A percentile compares a stretch with the other conserved stretches of the same genome.
Conservation (phyloP, 2,113 vertebrate species). For the Tricholaema leucomelas region DNA sequence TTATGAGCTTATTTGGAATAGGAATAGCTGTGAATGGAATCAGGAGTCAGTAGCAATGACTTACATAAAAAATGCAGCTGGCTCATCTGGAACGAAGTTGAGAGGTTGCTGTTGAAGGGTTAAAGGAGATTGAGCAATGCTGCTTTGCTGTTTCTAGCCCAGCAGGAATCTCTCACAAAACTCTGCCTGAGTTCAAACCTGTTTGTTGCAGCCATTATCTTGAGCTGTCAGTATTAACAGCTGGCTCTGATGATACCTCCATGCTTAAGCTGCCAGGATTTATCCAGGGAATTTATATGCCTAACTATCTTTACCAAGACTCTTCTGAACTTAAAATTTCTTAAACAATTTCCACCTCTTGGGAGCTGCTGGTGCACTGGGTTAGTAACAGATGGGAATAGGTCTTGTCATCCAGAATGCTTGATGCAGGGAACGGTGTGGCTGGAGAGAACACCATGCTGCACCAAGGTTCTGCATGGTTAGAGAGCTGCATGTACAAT, state of each 20-base stretch:
- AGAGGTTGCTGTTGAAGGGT: background rate
- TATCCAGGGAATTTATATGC: background rate
- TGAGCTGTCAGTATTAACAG: conserved; percentile 12
- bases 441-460: accelerated
- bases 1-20: background rate
- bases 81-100: background rate
- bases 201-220: conserved; percentile 1
- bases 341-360: background rate
- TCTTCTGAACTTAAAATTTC: background rate
- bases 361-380: background rate
- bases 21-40: accelerated
- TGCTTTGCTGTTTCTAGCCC: background rate
- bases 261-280: background rate
- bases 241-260: background rate
- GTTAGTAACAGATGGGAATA: background rate
- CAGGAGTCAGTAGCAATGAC: background rate
- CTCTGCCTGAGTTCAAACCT: background rate
- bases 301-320: background rate
- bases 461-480: background rate
- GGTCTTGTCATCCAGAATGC: background rate
- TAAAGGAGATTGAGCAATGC: background rate
- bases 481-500: background rate
- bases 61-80: background rate
- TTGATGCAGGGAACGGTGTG: background rate
- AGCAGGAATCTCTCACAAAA: background rate